Percentiles rank a stretch among this genome's conserved stretches.
These are phyloP conservation scores for Rhabdornis inornatus DNA, from an alignment of 2,113 vertebrate species.

Conservation along the genomic window DNA sequence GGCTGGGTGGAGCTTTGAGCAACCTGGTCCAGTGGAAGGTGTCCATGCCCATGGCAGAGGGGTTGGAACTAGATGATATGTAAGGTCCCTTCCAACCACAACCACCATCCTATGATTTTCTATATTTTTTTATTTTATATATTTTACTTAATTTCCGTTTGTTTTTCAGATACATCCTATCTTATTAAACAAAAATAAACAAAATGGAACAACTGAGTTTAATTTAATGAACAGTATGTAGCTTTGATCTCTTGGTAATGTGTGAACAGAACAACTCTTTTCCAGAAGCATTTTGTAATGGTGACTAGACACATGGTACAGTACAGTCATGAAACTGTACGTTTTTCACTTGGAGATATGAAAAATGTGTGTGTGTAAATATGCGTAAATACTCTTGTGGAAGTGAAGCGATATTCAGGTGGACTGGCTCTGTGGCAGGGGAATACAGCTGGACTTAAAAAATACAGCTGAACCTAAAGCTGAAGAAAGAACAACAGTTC, in stretches of 20 bases:
- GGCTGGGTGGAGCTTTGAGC: background rate
- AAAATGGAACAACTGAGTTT: background rate
- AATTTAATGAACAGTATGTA: background rate
- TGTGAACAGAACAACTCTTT: background rate
- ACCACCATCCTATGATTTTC: background rate
- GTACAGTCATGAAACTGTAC: background rate
- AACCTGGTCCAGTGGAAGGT: background rate
- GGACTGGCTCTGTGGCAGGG: background rate
- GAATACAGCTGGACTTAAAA: background rate
- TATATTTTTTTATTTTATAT: background rate
- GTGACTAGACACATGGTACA: background rate
- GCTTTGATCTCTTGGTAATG: background rate
- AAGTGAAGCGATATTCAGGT: background rate
- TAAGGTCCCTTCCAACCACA: background rate
- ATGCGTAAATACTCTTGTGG: background rate
- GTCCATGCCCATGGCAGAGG: background rate
- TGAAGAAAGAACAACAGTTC: background rate
- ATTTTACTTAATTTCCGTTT: background rate
- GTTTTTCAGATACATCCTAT: background rate
- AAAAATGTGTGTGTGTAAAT: background rate
- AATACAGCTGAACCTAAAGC: background rate
- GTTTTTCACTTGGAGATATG: background rate
- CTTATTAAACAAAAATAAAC: background rate
- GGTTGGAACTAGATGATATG: background rate
- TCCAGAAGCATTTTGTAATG: background rate